Evolutionary conservation across 2,888 invertebrate genomes (phyloP).

Genomic region (Choristoneura rosaceana): DNA sequence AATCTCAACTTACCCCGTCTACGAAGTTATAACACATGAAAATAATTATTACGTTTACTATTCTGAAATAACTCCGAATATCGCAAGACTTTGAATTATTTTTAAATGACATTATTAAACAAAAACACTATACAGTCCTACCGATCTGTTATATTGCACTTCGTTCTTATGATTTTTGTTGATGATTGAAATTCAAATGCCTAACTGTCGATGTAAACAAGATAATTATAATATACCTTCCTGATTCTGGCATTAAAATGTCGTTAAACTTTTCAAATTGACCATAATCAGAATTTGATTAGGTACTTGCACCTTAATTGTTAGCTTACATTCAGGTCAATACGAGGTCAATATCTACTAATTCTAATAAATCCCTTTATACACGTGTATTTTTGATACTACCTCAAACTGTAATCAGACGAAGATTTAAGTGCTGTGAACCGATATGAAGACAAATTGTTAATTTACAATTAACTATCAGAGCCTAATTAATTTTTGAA

Average conservation of each 20-base stretch:
- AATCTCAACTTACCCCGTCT: conserved; percentile 19
- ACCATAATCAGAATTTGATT: not conserved
- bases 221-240: conserved; percentile 1
- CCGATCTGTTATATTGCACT: not conserved
- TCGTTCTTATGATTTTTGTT: not conserved
- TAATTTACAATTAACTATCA: too few species aligned
- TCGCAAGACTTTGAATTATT: not conserved
- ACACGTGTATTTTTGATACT: too few species aligned
- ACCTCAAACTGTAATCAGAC: too few species aligned
- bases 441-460: too few species aligned
- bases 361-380: too few species aligned
- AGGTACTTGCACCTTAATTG: not conserved
- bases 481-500: too few species aligned
- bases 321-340: not conserved
- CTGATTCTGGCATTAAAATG: conserved; percentile 11
- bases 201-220: not conserved
- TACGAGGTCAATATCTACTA: too few species aligned
- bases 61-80: not conserved
- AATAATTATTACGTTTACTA: not conserved
- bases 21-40: not conserved
- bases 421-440: too few species aligned
- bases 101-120: not conserved
- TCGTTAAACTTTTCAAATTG: not conserved
- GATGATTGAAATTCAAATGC: not conserved
- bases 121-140: not conserved